Base-by-base conservation (phyloP, 35 echinoderm and acorn worm genomes). In the Eucidaris tribuloides region DNA sequence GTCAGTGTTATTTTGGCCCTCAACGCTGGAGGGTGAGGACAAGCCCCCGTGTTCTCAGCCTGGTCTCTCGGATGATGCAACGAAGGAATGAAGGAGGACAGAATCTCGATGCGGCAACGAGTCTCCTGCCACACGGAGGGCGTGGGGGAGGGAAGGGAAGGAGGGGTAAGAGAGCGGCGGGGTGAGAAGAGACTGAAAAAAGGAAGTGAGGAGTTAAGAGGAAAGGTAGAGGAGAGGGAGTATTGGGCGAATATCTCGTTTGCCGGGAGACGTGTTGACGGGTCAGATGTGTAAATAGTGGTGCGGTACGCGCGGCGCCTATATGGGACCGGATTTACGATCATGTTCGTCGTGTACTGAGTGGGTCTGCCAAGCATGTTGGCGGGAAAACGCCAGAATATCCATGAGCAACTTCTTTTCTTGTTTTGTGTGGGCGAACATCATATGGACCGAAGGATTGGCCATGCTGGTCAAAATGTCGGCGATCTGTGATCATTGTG, bases 81-180 rank as follows among this genome's bases (percentile, higher is more conserved):
- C 11, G 62, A 5, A 6, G 30, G 11, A 17, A 2, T 9, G 76
- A 83, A 45, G 66, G 84, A 40, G 15, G 22, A 15, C 7, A 35
- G 18, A 62, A 68, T 11, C 74, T 89, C 42, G 45, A 89, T 79
- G 45, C 50, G 0, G 86, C 79, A 9, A 83, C 83, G 62, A 3
- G 31, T 39, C 36, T 3, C 7, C 37, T 89, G 1, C n/a, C n/a
- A n/a, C n/a, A n/a, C n/a, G n/a, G n/a, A n/a, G n/a, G n/a, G n/a
- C n/a, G n/a, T n/a, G n/a, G n/a, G n/a, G n/a, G n/a, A n/a, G n/a
- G n/a, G n/a, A n/a, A n/a, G n/a, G n/a, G n/a, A n/a, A n/a, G n/a
- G n/a, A n/a, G n/a, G n/a, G n/a, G n/a, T n/a, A n/a, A n/a, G n/a
- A n/a, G n/a, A n/a, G n/a, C n/a, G n/a, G n/a, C n/a, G n/a, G n/a